These are phyloP conservation scores for Rhodinocichla rosea DNA, from an alignment of 2,113 vertebrate species.

Conservation along the genomic window DNA sequence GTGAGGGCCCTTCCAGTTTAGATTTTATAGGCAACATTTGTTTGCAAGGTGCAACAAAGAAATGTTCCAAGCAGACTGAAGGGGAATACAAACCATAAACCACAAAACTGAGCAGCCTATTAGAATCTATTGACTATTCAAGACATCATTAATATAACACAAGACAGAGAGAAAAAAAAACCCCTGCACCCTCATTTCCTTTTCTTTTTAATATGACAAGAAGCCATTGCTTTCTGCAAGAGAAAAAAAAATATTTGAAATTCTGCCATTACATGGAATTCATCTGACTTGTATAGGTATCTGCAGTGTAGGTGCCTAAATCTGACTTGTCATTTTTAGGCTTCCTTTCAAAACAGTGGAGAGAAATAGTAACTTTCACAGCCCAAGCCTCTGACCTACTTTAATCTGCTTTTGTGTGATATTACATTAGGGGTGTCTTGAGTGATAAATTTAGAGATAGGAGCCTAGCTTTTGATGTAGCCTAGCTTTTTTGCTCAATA, in stretches of 20 bases:
- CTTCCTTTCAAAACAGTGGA: background rate
- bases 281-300: background rate
- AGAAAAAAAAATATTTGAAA: background rate
- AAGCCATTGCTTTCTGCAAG: background rate
- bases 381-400: conserved; percentile 4
- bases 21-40: background rate
- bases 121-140: background rate
- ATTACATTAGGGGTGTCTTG: background rate
- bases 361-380: background rate
- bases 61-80: background rate
- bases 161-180: background rate
- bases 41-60: background rate
- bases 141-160: background rate
- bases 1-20: background rate
- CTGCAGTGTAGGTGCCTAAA: background rate
- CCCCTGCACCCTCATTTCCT: background rate
- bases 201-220: background rate
- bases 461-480: conserved; percentile 10
- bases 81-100: background rate
- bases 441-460: background rate
- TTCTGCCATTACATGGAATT: background rate
- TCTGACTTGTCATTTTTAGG: background rate
- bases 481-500: background rate
- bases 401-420: background rate
- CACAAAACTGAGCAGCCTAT: background rate